These are phyloP conservation scores for Budorcas taxicolor DNA, from an alignment of 2,113 vertebrate genomes.

Conservation along the genomic window DNA sequence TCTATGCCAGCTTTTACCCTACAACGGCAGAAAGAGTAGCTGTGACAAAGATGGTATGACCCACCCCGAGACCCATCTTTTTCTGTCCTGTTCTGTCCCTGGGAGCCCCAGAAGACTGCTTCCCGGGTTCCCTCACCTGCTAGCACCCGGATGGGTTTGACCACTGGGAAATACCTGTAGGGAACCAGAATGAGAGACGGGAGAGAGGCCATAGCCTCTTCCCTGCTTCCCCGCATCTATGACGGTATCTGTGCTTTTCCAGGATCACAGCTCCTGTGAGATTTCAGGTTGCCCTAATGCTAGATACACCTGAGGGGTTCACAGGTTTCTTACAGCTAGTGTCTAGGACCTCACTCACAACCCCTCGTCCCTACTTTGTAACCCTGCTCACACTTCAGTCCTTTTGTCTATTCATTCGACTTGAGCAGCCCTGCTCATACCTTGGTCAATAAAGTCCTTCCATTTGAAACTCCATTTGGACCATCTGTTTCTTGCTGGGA, in stretches of 20 bases:
- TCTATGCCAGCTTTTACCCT: neutral
- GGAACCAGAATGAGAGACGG: neutral
- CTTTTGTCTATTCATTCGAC: neutral
- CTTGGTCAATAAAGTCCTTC: neutral
- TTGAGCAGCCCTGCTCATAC: neutral
- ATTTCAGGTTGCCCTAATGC: neutral
- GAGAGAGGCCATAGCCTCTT: neutral
- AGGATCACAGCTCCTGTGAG: neutral
- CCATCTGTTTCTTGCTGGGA: neutral
- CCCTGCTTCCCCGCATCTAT: neutral
- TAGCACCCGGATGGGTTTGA: neutral
- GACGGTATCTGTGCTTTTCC: neutral
- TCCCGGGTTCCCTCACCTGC: neutral
- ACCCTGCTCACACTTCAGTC: neutral
- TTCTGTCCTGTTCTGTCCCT: neutral
- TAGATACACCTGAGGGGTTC: no score
- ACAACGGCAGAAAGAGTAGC: neutral
- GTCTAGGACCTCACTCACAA: neutral
- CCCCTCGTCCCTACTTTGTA: neutral
- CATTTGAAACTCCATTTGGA: neutral
- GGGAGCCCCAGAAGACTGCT: neutral
- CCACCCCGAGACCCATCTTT: neutral
- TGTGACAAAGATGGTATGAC: neutral
- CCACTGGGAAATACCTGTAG: neutral
- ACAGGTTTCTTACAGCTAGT: neutral